phyloP scores from a whole-genome alignment of 2,113 vertebrate genomes.

The Oryctolagus cuniculus region DNA sequence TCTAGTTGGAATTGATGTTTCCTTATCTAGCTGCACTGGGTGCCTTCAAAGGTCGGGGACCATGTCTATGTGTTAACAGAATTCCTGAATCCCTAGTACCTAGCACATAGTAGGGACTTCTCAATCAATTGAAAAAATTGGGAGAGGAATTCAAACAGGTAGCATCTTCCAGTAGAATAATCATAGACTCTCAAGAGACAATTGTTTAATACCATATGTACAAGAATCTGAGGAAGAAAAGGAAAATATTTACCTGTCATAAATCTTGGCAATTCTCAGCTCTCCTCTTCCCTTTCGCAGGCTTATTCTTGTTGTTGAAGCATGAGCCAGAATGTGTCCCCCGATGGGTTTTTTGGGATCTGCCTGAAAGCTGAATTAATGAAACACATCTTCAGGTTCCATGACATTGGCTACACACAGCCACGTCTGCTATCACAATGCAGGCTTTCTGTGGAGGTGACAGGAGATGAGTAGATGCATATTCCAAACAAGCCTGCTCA shows the following conservation, averaged over 20 bases:
- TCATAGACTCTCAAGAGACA: conserved; percentile 20
- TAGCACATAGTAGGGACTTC: background rate
- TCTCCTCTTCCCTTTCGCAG: conserved; percentile 97
- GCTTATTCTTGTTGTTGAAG: conserved; percentile 98
- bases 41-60: conserved; percentile 5
- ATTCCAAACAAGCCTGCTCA: conserved; percentile 33
- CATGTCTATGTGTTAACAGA: background rate
- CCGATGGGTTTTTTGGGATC: conserved; percentile 99
- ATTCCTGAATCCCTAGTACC: background rate
- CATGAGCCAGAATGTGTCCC: conserved; percentile 98
- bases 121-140: conserved; percentile 25
- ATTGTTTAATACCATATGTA: conserved; percentile 22
- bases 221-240: conserved; percentile 44
- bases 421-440: conserved; percentile 26
- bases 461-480: background rate
- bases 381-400: conserved; percentile 70
- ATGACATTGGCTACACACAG: conserved; percentile 16
- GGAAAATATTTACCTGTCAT: conserved; percentile 93
- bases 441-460: background rate
- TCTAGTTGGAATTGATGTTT: background rate
- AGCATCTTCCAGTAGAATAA: conserved; percentile 42
- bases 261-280: conserved; percentile 98
- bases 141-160: conserved; percentile 62
- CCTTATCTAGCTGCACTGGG: conserved; percentile 15
- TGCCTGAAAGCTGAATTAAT: conserved; percentile 94